These are phyloP conservation scores for Chiridota heheva DNA, from an alignment of 35 echinoderm and acorn worm species.

Conservation along the genomic window DNA sequence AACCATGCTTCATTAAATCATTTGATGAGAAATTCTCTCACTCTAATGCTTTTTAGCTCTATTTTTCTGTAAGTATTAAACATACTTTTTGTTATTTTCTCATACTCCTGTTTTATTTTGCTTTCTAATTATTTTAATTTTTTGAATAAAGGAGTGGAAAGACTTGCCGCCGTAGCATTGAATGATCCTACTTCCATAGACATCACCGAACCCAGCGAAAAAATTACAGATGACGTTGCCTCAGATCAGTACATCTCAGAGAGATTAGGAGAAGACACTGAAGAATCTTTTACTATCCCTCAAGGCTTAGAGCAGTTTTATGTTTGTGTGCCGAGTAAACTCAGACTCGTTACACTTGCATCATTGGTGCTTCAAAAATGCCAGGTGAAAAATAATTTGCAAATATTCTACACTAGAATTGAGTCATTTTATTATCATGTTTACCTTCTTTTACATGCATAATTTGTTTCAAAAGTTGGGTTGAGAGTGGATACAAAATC, in stretches of 20 bases:
- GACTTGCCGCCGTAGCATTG: slow-evolving; percentile 75
- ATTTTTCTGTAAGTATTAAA: too few relatives aligned
- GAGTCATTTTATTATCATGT: too few relatives aligned
- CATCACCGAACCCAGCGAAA: slow-evolving; percentile 30
- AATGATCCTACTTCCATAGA: slow-evolving; percentile 77
- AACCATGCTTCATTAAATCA: too few relatives aligned
- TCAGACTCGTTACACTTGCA: slow-evolving; percentile 80
- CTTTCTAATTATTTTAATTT: neutral
- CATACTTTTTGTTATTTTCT: too few relatives aligned
- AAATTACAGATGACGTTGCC: neutral
- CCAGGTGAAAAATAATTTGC: slow-evolving; percentile 40
- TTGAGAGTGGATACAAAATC: too few relatives aligned
- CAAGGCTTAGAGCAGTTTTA: slow-evolving; percentile 80
- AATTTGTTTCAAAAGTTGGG: too few relatives aligned
- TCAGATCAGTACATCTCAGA: slow-evolving; percentile 45
- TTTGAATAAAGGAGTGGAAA: slow-evolving; percentile 55
- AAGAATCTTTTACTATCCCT: slow-evolving; percentile 63
- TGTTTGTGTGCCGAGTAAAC: slow-evolving; percentile 89
- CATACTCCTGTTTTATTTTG: neutral
- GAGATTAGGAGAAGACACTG: slow-evolving; percentile 22
- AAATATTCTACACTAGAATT: neutral
- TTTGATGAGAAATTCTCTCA: too few relatives aligned
- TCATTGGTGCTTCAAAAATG: slow-evolving; percentile 71
- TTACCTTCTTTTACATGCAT: too few relatives aligned
- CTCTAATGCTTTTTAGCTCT: too few relatives aligned